phyloP scores from a whole-genome alignment of 1,140 invertebrate species.

The Geopemphigus sp. region DNA sequence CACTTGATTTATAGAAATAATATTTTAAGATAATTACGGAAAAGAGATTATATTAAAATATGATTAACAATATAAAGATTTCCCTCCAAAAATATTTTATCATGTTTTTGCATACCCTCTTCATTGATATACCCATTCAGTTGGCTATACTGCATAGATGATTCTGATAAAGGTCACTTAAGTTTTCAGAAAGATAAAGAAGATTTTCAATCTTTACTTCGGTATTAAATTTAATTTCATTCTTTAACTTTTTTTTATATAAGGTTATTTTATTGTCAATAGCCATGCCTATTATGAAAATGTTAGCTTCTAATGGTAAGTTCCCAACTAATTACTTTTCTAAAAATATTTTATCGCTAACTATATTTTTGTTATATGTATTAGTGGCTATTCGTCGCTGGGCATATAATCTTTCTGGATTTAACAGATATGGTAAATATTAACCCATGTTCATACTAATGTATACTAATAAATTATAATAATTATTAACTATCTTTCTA shows the following conservation, averaged over 20 bases:
- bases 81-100: too few species aligned
- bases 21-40: too few species aligned
- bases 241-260: too few species aligned
- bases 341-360: background rate
- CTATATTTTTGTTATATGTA: slow-evolving; percentile 1
- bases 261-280: background rate
- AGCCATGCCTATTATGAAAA: slow-evolving; percentile 27
- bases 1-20: too few species aligned
- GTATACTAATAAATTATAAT: background rate
- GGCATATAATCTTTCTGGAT: slow-evolving; percentile 45
- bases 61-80: too few species aligned
- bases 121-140: too few species aligned
- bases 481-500: background rate
- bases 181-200: background rate
- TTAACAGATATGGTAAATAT: slow-evolving; percentile 37
- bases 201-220: background rate
- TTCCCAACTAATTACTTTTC: background rate
- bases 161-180: slow-evolving; percentile 11
- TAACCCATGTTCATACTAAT: background rate
- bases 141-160: background rate
- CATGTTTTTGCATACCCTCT: too few species aligned
- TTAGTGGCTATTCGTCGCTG: slow-evolving; percentile 33
- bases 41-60: too few species aligned
- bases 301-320: slow-evolving; percentile 31
- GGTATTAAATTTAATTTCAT: too few species aligned